Percentiles rank a stretch among this genome's conserved stretches.
These are phyloP conservation scores for Spisula subtruncata DNA, from an alignment of 2,888 invertebrate genomes.

Conservation along the genomic window DNA sequence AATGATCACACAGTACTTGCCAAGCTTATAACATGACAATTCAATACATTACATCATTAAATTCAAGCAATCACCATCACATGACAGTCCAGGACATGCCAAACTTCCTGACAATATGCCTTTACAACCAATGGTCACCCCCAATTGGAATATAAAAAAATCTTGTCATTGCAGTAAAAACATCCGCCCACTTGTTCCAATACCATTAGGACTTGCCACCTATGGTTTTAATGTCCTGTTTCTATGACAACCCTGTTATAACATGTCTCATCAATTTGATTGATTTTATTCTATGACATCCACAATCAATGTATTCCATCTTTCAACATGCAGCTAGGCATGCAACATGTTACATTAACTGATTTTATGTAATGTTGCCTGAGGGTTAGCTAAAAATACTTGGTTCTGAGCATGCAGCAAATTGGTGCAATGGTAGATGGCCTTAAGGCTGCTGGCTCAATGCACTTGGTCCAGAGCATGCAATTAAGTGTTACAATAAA, in stretches of 20 bases:
- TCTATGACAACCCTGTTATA: slow-evolving; percentile 8
- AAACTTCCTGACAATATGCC: neutral
- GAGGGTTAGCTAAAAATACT: neutral
- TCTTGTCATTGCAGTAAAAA: neutral
- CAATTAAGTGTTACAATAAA: too few species aligned
- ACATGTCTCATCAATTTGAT: slow-evolving; percentile 6
- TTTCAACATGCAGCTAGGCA: slow-evolving; percentile 8
- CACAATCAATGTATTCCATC: neutral
- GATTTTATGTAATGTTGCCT: neutral
- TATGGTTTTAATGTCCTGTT: slow-evolving; percentile 1
- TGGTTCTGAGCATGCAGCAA: neutral
- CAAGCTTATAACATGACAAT: too few species aligned
- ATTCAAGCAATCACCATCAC: neutral
- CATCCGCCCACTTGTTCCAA: neutral
- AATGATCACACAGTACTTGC: too few species aligned
- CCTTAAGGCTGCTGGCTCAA: too few species aligned
- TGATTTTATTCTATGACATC: slow-evolving; percentile 18
- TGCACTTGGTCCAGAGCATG: too few species aligned
- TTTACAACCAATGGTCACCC: neutral
- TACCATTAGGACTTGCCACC: slow-evolving; percentile 9
- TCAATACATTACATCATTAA: neutral
- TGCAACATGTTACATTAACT: neutral
- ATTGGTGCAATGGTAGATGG: too few species aligned
- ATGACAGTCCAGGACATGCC: neutral
- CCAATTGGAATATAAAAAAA: neutral